Evolutionary conservation across 1,140 invertebrate genomes (phyloP).

Genomic region (Acromyrmex charruanus): DNA sequence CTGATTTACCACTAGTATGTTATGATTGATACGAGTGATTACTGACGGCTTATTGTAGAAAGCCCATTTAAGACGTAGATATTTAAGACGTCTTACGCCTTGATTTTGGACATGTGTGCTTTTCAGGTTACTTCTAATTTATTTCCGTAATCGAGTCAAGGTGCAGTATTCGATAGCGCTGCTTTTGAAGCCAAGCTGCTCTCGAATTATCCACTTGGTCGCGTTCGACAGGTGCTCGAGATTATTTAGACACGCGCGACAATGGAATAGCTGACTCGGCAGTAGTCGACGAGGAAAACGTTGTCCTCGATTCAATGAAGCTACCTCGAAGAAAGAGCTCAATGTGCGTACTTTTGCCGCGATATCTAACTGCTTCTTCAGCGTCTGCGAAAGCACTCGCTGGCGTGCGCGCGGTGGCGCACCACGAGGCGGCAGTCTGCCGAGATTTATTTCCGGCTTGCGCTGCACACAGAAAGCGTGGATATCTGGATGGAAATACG

Average conservation of each 20-base stretch:
- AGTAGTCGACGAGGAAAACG: background rate
- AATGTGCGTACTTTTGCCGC: conserved; percentile 16
- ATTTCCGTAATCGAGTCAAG: background rate
- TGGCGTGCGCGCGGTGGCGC: conserved; percentile 20
- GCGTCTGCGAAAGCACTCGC: conserved; percentile 60
- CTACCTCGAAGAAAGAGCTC: conserved; percentile 9
- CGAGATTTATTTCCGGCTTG: conserved; percentile 69
- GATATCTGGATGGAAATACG: conserved; percentile 46
- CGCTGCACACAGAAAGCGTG: conserved; percentile 51
- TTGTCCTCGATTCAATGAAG: background rate
- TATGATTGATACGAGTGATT: no score
- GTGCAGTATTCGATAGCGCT: background rate
- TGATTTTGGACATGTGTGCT: no score
- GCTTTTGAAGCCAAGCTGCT: background rate
- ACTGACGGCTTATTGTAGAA: no score
- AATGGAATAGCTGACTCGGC: background rate
- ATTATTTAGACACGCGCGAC: conserved; percentile 32
- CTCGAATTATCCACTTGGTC: background rate
- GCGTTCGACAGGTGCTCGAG: conserved; percentile 27
- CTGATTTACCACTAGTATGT: no score
- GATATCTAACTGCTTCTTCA: conserved; percentile 72
- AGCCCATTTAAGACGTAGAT: no score
- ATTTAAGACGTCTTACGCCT: no score
- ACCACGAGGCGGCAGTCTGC: conserved; percentile 5
- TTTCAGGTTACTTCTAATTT: background rate